Evolutionary conservation across 2,113 vertebrate species (phyloP).

Genomic region (Plecotus auritus): DNA sequence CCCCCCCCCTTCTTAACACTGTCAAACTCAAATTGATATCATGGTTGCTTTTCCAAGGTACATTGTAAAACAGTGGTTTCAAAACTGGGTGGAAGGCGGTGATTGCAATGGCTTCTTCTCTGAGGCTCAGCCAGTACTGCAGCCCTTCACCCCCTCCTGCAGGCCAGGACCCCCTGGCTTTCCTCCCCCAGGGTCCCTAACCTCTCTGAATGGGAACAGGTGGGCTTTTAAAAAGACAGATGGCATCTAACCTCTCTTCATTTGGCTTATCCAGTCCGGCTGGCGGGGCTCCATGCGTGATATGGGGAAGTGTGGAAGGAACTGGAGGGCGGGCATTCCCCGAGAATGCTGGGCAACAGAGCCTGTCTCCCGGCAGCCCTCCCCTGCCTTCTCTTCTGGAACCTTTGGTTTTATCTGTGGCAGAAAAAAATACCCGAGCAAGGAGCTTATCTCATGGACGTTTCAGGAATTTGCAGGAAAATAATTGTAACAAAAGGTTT

Average conservation of each 20-base stretch:
- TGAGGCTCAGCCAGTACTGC: rapidly evolving
- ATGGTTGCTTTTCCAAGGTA: not conserved
- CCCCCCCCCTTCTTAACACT: not conserved
- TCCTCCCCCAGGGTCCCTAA: no score
- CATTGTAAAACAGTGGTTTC: not conserved
- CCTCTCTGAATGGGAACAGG: not conserved
- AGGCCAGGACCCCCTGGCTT: not conserved
- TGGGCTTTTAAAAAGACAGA: not conserved
- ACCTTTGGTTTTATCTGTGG: not conserved
- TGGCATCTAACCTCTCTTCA: no score
- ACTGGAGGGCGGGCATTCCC: not conserved
- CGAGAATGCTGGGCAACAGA: no score
- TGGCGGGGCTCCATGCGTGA: rapidly evolving
- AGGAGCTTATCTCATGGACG: not conserved
- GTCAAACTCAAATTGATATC: not conserved
- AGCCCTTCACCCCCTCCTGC: not conserved
- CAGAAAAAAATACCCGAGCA: not conserved
- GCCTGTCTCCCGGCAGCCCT: not conserved
- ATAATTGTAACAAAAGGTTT: not conserved
- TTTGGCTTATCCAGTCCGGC: no score
- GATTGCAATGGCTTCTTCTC: not conserved
- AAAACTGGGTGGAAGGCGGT: not conserved
- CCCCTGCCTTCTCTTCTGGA: rapidly evolving
- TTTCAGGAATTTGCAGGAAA: not conserved
- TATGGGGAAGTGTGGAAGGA: not conserved